Percentiles rank a stretch among this genome's conserved stretches.
Evolutionary conservation across 2,113 vertebrate species (phyloP).

Genomic region (zebrafish (Danio rerio)): GRCz12tu NC_133183.1:51517501-51518000

Average conservation of each 20-base stretch:
- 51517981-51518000: background rate
- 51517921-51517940: conserved; percentile 3
- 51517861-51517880: conserved; percentile 41
- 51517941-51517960: background rate
- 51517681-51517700: background rate
- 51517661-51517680: background rate
- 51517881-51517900: conserved; percentile 1
- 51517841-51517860: conserved; percentile 52
- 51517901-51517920: conserved; percentile 4
- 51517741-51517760: conserved; percentile 52
- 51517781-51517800: conserved; percentile 58
- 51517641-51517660: background rate
- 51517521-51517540: conserved; percentile 29
- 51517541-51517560: conserved; percentile 32
- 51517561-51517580: conserved; percentile 33
- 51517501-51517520: conserved; percentile 48
- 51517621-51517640: background rate
- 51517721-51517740: conserved; percentile 55
- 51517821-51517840: conserved; percentile 68
- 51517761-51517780: conserved; percentile 58
- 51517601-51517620: too few relatives aligned
- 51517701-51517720: conserved; percentile 86
- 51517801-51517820: conserved; percentile 80
- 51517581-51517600: too few relatives aligned
- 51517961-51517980: background rate